These are phyloP conservation scores for Sceloporus undulatus DNA, from an alignment of 2,113 vertebrate species.

Conservation along the genomic window DNA sequence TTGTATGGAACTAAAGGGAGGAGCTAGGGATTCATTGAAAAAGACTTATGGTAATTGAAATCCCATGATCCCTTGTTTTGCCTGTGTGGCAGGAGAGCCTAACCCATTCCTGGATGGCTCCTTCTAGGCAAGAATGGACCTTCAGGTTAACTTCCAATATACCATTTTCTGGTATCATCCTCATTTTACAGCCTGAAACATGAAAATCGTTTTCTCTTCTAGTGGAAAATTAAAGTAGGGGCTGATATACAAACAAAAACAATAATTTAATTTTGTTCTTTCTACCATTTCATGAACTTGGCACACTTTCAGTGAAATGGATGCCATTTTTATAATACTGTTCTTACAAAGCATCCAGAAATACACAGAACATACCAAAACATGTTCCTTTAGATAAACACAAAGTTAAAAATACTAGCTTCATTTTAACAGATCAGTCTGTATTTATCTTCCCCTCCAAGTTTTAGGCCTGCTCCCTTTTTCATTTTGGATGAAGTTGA, in stretches of 20 bases:
- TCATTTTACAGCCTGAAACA: background rate
- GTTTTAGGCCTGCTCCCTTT: conserved; percentile 94
- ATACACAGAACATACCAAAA: background rate
- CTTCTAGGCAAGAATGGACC: too few relatives aligned
- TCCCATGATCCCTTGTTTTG: too few relatives aligned
- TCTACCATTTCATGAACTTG: background rate
- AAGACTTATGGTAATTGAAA: too few relatives aligned
- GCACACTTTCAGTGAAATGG: too few relatives aligned
- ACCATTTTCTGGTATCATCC: background rate
- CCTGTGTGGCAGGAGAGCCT: too few relatives aligned
- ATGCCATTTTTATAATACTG: background rate
- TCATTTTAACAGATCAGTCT: background rate
- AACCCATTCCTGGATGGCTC: too few relatives aligned
- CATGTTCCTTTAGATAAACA: background rate
- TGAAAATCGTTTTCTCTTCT: background rate
- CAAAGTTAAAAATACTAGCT: background rate
- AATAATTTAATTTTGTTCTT: background rate
- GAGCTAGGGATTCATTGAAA: too few relatives aligned
- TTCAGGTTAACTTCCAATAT: too few relatives aligned
- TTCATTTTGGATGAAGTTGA: conserved; percentile 95
- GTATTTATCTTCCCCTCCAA: conserved; percentile 62
- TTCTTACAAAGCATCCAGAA: background rate
- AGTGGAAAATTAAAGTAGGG: background rate
- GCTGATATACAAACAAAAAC: background rate
- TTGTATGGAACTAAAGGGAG: too few relatives aligned